Percentiles rank a stretch among this genome's conserved stretches.
phyloP scores from a whole-genome alignment of 2,888 invertebrate species.

The Rhogogaster chlorosoma region DNA sequence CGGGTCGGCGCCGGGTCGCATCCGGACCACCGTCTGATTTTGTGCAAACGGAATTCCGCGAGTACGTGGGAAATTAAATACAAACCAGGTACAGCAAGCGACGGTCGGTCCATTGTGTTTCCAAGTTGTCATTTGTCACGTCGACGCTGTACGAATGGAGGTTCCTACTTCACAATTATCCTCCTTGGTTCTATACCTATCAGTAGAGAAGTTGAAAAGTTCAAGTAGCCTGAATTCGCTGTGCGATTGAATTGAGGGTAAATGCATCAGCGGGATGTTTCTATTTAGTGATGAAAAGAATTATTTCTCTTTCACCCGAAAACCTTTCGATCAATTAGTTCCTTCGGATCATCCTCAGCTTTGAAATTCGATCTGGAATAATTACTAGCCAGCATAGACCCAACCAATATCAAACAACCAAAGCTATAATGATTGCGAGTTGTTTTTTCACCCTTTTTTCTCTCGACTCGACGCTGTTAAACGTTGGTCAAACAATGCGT shows the following conservation, averaged over 20 bases:
- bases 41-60: slow-evolving; percentile 44
- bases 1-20: slow-evolving; percentile 39
- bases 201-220: background rate
- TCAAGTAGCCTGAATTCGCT: background rate
- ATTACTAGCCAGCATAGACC: background rate
- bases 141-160: background rate
- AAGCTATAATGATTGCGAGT: background rate
- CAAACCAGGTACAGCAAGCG: slow-evolving; percentile 27
- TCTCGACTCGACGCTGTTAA: slow-evolving; percentile 1
- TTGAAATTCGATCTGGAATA: background rate
- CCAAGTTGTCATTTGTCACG: slow-evolving; percentile 12
- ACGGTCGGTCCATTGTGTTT: background rate
- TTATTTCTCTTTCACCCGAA: background rate
- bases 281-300: background rate
- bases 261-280: background rate
- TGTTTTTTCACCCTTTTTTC: background rate
- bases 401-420: background rate
- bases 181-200: background rate
- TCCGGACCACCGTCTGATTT: slow-evolving; percentile 46
- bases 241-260: background rate
- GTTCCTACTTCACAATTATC: background rate
- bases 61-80: slow-evolving; percentile 46
- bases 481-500: slow-evolving; percentile 36
- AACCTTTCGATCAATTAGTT: background rate
- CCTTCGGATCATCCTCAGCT: background rate